Percentiles rank a stretch among this genome's conserved stretches.
phyloP scores from a whole-genome alignment of 1,140 invertebrate species.

The Hesperophylax magnus region DNA sequence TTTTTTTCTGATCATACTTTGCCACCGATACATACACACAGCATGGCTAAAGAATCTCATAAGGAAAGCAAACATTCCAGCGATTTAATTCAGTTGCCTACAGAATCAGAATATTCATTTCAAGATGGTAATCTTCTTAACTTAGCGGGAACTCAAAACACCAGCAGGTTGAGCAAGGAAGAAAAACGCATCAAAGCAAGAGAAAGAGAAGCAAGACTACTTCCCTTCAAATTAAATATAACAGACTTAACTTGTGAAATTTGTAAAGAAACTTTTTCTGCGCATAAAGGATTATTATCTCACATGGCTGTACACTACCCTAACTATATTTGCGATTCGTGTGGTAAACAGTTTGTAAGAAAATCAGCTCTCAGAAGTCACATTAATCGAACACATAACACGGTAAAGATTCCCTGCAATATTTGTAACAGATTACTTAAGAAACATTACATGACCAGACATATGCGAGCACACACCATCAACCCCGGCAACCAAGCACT shows the following conservation, averaged over 20 bases:
- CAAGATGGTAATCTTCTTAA: too few species aligned
- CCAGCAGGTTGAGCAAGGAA: too few species aligned
- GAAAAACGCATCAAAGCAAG: too few species aligned
- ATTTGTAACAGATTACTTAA: conserved; percentile 23
- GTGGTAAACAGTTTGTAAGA: conserved; percentile 46
- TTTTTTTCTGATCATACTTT: too few species aligned
- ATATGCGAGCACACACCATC: conserved; percentile 43
- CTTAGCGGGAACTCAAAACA: too few species aligned
- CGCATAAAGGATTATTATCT: conserved; percentile 40
- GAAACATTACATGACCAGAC: conserved; percentile 46
- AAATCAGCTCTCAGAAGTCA: conserved; percentile 17
- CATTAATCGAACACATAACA: conserved; percentile 24
- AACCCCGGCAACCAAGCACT: conserved; percentile 5
- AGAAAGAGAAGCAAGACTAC: too few species aligned
- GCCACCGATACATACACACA: too few species aligned
- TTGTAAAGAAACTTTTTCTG: conserved; percentile 45
- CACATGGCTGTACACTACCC: conserved; percentile 50
- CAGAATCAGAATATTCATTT: too few species aligned
- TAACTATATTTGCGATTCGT: conserved; percentile 45
- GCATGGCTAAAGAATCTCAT: too few species aligned
- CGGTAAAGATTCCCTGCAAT: conserved; percentile 4
- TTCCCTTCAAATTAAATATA: conserved; percentile 46
- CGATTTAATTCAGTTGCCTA: too few species aligned
- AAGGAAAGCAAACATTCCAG: too few species aligned
- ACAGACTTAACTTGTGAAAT: conserved; percentile 36